These are phyloP conservation scores for Chlamydotis undulata DNA, from an alignment of 2,113 vertebrate genomes.

Conservation along the genomic window DNA sequence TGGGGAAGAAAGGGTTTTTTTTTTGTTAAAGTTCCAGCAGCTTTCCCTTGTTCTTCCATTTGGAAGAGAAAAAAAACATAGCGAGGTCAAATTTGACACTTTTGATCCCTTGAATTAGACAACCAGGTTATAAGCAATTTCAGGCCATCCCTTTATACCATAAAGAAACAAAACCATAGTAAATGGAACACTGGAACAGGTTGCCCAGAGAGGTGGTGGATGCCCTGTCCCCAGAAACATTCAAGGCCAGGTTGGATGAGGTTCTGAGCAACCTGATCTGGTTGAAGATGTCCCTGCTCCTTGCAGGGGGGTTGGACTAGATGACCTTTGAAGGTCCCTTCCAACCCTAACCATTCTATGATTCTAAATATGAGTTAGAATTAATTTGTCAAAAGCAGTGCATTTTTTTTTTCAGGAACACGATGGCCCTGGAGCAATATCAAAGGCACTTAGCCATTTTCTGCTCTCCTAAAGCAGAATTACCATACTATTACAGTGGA, in stretches of 20 bases:
- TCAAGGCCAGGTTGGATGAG: too few relatives aligned
- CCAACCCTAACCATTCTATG: too few relatives aligned
- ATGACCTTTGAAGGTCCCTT: too few relatives aligned
- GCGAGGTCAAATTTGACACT: neutral
- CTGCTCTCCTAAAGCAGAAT: neutral
- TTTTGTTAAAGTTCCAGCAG: neutral
- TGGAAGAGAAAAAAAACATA: neutral
- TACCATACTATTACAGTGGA: neutral
- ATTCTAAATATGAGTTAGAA: neutral
- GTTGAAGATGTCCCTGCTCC: too few relatives aligned
- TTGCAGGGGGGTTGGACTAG: too few relatives aligned
- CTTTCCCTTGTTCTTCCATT: neutral
- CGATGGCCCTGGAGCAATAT: neutral
- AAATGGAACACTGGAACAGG: neutral
- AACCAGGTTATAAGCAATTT: neutral
- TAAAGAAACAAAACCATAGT: neutral
- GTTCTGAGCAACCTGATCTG: too few relatives aligned
- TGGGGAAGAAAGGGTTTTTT: neutral
- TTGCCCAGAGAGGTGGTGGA: too few relatives aligned
- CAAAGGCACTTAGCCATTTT: neutral
- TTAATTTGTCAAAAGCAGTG: neutral
- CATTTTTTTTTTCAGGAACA: neutral
- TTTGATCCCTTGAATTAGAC: neutral
- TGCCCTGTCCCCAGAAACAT: too few relatives aligned
- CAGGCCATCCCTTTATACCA: neutral